phyloP scores from a whole-genome alignment of 1,140 invertebrate genomes.

The Aphaenogaster ashmeadi region DNA sequence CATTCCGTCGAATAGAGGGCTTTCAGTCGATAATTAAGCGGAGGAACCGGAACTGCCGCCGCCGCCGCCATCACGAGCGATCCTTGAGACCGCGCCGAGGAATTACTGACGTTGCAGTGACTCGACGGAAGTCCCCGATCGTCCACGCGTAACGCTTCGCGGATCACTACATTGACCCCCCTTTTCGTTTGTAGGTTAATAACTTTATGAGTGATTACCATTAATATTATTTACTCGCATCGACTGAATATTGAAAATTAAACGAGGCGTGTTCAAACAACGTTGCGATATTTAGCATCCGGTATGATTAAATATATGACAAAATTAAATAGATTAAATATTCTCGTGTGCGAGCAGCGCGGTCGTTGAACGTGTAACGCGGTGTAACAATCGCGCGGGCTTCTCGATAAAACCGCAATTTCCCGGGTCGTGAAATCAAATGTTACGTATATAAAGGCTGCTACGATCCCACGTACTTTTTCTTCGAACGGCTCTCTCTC shows the following conservation, averaged over 20 bases:
- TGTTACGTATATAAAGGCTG: conserved; percentile 13
- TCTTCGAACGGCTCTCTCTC: neutral
- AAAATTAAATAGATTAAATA: conserved; percentile 47
- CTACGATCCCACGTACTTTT: conserved; percentile 25
- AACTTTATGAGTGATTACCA: conserved; percentile 2
- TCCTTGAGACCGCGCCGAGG: conserved; percentile 27
- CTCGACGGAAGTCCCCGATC: neutral
- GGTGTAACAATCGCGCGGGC: conserved; percentile 20
- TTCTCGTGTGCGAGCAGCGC: neutral
- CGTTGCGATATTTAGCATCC: conserved; percentile 30
- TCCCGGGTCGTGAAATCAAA: conserved; percentile 37
- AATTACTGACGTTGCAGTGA: conserved; percentile 22
- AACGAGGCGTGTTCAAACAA: conserved; percentile 29
- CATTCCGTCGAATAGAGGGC: conserved; percentile 39
- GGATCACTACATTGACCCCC: neutral
- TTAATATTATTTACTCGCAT: conserved; percentile 16
- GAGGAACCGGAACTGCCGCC: conserved; percentile 3
- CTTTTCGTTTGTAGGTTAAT: neutral
- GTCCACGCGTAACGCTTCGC: neutral
- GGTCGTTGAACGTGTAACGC: neutral
- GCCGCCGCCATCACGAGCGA: conserved; percentile 1
- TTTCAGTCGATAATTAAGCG: conserved; percentile 58
- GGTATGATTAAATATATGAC: conserved; percentile 14
- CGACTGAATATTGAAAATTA: conserved; percentile 28
- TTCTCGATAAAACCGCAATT: conserved; percentile 37